Base-by-base conservation (phyloP, 2,888 invertebrate genomes). In the Aromia moschata region DNA sequence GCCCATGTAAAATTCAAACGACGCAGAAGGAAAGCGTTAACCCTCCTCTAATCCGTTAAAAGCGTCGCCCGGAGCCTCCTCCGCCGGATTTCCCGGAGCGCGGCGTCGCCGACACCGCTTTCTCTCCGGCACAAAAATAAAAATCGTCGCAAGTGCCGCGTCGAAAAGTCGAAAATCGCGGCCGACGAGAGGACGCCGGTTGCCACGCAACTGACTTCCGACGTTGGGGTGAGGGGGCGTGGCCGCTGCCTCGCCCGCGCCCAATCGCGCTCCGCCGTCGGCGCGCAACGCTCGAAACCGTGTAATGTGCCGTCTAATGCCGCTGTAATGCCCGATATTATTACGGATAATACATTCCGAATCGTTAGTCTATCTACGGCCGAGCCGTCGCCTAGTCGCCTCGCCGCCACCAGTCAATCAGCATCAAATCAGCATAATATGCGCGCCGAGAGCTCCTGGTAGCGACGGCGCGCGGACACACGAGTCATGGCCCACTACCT, bases 261-360 rank as follows among this genome's bases (percentile, higher is more conserved):
- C 80, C 80, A 80, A 80, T 80, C 65, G 62, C 51, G 66, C 49
- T 30, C 33, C 43, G 60, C 63, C 57, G 66, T 73, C 68, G 65
- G 65, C 76, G 79, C 79, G 78, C 79, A 76, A 70, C 62, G 72
- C 72, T 72, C 70, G 67, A 70, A 71, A 72, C 70, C 73, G 77
- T 77, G 79, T 78, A 80, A 80, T 80, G 79, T 78, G 78, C 78
- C 79, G 76, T 79, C 79, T 81, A 81, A 81, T 81, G 79, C 79
- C 73, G 74, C 79, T 79, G 81, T 81, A 81, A 81, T 81, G 79
- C 76, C 76, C 72, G 78, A 80, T 79, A 80, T 81, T 81, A 81
- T 80, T 77, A 78, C 75, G 77, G 79, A 80, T 80, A 80, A 80
- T 79, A 79, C 78, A 80, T 80, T 79, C 77, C 77, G 80, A 81